Percentiles rank a stretch among this genome's conserved stretches.
Conservation (phyloP, 2,797 vertebrate species). For the Nannoperca australis region DNA sequence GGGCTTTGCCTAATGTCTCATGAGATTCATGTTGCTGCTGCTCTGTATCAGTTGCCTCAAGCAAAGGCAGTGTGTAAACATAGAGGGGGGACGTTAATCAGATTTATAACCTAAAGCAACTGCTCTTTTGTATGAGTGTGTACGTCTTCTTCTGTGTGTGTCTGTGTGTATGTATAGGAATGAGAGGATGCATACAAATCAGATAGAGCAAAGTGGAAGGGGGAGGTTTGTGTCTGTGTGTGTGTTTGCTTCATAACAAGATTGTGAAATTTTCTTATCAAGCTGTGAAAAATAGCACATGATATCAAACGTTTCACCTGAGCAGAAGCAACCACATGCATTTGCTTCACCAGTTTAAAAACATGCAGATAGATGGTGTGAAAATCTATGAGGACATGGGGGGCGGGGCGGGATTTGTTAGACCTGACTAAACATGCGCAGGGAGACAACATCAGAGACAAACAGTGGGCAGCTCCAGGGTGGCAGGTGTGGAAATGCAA, state of each 20-base stretch:
- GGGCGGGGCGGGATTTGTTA: slow-evolving; percentile 44
- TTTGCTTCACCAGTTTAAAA: slow-evolving; percentile 25
- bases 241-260: slow-evolving; percentile 14
- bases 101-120: slow-evolving; percentile 66
- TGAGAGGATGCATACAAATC: slow-evolving; percentile 68
- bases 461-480: slow-evolving; percentile 73
- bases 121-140: slow-evolving; percentile 35
- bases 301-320: slow-evolving; percentile 40
- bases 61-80: slow-evolving; percentile 66
- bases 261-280: slow-evolving; percentile 33
- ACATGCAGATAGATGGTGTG: slow-evolving; percentile 56
- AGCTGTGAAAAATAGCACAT: slow-evolving; percentile 60
- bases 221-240: slow-evolving; percentile 10
- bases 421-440: slow-evolving; percentile 75
- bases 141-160: slow-evolving; percentile 3
- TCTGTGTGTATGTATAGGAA: slow-evolving; percentile 53
- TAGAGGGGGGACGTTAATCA: slow-evolving; percentile 61
- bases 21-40: slow-evolving; percentile 64
- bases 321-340: slow-evolving; percentile 60
- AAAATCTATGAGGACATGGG: slow-evolving; percentile 18
- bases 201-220: slow-evolving; percentile 28
- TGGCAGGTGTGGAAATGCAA: slow-evolving; percentile 82
- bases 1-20: slow-evolving; percentile 44
- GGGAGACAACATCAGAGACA: slow-evolving; percentile 60
- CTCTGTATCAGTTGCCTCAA: slow-evolving; percentile 49